Conservation (phyloP, 2,888 invertebrate species). For the Tetropium fuscum region DNA sequence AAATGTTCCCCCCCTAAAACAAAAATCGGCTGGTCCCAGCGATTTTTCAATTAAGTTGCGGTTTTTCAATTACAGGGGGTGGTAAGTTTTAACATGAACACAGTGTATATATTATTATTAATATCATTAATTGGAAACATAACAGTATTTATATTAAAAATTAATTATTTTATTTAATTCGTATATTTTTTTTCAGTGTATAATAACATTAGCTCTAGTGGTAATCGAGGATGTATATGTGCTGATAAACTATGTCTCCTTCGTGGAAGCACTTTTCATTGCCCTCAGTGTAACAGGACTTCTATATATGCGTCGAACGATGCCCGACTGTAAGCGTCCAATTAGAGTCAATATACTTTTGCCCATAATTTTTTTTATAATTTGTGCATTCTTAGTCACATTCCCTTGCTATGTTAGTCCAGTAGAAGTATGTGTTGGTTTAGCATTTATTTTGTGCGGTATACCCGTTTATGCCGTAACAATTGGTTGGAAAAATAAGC, state of each 20-base stretch:
- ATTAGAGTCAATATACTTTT: slow-evolving; percentile 79
- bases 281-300: slow-evolving; percentile 88
- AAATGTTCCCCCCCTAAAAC: too few relatives aligned
- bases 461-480: slow-evolving; percentile 85
- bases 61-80: too few relatives aligned
- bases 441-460: slow-evolving; percentile 82
- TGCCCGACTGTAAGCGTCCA: slow-evolving; percentile 83
- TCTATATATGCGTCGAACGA: slow-evolving; percentile 83
- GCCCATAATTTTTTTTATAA: slow-evolving; percentile 81
- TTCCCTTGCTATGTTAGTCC: slow-evolving; percentile 86
- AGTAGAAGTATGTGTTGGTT: slow-evolving; percentile 82
- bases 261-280: slow-evolving; percentile 94
- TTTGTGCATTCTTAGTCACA: slow-evolving; percentile 83
- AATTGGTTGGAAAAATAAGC: slow-evolving; percentile 77
- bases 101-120: too few relatives aligned
- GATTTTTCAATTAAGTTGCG: too few relatives aligned
- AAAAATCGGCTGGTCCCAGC: too few relatives aligned
- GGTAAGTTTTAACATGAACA: too few relatives aligned
- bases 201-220: slow-evolving; percentile 84
- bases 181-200: slow-evolving; percentile 75
- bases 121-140: too few relatives aligned
- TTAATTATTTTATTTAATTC: background rate
- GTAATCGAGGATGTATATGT: slow-evolving; percentile 87
- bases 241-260: slow-evolving; percentile 91
- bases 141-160: background rate